Base-by-base conservation (phyloP, 2,113 vertebrate species). In the Lamprotornis superbus region DNA sequence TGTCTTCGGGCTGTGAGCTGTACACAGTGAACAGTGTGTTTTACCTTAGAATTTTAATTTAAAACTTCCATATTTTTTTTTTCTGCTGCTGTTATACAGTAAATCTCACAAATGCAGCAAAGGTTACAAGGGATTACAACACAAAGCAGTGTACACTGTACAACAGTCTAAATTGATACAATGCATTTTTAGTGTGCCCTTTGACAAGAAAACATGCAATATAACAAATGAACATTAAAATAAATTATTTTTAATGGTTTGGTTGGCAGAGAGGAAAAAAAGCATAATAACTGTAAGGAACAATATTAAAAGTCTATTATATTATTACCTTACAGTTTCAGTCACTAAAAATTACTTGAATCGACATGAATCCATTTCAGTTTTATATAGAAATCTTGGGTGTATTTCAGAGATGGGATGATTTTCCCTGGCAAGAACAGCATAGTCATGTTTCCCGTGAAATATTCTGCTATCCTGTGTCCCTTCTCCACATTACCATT, bases 31-130 rank as follows among this genome's bases (percentile, higher is more conserved):
- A 55, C 1, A 3, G 11, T 53, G 28, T 19, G 8, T 56, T 89
- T 82, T 42, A 28, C 21, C n/a, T 24, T 28, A 73, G 31, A 64
- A 28, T 46, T 77, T 83, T 19, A 35, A 56, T 92, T 64, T 46
- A 1, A 70, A 67, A 18, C 28, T 42, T 46, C 12, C 8, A 4
- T 28, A 20, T 46, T 65, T 82, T 53, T 63, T 83, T 75, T 59
- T 28, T 15, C 37, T 1, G 0, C 63, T 21, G 0, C 15, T 20
- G 5, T 63, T 55, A 8, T 0, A 47, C 11, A 35, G 33, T 50
- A 52, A 67, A 17, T 70, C 47, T 75, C 49, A 56, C 31, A 53
- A 84, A 40, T 50, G 49, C 10, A 3, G 65, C 15, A 14, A 4
- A 12, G n/a, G 19, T 47, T 61, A 40, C 53, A 44, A 30, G 30